These are phyloP conservation scores for Chionis minor DNA, from an alignment of 2,113 vertebrate species.

Conservation along the genomic window DNA sequence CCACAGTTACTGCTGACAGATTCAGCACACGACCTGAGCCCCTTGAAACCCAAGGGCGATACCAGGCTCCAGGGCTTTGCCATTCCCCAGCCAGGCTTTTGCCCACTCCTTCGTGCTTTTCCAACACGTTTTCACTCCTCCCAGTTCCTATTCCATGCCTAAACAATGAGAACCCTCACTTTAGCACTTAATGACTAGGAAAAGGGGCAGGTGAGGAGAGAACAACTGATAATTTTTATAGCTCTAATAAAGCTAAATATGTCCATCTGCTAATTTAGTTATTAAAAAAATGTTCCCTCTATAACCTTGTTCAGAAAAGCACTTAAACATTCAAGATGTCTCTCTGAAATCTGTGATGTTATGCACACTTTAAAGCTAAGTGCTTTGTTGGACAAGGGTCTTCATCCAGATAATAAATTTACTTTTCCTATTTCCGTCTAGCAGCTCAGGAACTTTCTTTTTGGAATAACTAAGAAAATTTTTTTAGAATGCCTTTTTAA, in stretches of 20 bases:
- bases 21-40: not conserved
- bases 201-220: not conserved
- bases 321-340: not conserved
- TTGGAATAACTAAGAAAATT: rapidly evolving
- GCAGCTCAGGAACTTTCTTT: not conserved
- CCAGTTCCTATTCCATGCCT: not conserved
- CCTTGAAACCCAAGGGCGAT: not conserved
- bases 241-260: not conserved
- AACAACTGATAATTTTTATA: not conserved
- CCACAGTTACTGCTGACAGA: not conserved
- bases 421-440: not conserved
- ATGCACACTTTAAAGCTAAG: not conserved
- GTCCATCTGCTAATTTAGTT: not conserved
- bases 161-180: not conserved
- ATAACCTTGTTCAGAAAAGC: not conserved
- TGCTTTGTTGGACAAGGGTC: not conserved
- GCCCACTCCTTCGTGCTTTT: not conserved
- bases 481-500: not conserved
- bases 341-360: not conserved
- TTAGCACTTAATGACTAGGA: not conserved
- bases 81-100: not conserved
- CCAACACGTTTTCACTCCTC: not conserved
- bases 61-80: not conserved
- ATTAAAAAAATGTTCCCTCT: not conserved
- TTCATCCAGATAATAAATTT: not conserved